Base-by-base conservation (phyloP, 2,113 vertebrate genomes). In the Microcebus lehilahytsara region DNA sequence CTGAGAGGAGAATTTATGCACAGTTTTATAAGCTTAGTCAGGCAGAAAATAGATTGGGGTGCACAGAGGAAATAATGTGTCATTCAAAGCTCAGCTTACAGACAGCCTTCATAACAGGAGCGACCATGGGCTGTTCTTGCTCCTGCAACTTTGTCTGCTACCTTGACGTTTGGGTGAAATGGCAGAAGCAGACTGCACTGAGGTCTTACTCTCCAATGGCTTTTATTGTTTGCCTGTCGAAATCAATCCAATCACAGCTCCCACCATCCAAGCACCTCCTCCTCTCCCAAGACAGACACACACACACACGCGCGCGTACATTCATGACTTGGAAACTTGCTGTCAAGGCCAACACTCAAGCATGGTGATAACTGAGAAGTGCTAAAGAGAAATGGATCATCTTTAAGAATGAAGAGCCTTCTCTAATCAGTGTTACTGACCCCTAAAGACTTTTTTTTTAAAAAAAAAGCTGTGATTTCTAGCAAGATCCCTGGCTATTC, bases 21-120 rank as follows among this genome's bases (percentile, higher is more conserved):
- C 97, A 98, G 97, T 98, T 99, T 99, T 99, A 99, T 99, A 99
- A 99, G 98, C 98, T 98, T 99, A 99, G 98, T 98, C 98, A 99
- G 98, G 99, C 98, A 99, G 99, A 99, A 99, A 99, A 99, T 99
- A 99, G 98, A 99, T 99, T 98, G 98, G 98, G 98, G 98, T 98
- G 92, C 98, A 97, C 81, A 98, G 98, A 98, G 98, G 98, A 99
- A 99, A 99, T 98, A 98, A 98, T 97, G 97, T 99, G 99, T 99
- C 99, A 99, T 96, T 99, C 99, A 99, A 98, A 98, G 77, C 93
- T 97, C 97, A 98, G 93, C 96, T 98, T 96, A 95, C 53, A 98
- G 94, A 93, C 85, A 97, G 95, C 97, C 96, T 98, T 95, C 92
- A 98, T 85, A 97, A 96, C 53, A 93, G 93, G 69, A 95, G 84